These are phyloP conservation scores for Empidonax traillii DNA, from an alignment of 2,113 vertebrate genomes.

Conservation along the genomic window DNA sequence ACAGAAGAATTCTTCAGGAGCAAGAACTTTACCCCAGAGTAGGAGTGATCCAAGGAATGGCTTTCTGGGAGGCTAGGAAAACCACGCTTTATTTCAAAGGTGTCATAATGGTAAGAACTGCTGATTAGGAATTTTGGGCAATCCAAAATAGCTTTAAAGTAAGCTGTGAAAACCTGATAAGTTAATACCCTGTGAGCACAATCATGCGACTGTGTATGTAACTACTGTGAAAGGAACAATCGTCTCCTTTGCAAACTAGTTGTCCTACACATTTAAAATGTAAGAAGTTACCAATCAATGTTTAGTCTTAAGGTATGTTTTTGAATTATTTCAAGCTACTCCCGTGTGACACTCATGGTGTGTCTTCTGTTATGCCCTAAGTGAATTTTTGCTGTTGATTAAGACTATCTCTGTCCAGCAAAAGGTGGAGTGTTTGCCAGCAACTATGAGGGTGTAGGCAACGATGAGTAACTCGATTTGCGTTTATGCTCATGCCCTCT, in stretches of 20 bases:
- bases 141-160: not conserved
- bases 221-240: not conserved
- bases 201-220: not conserved
- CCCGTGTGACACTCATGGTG: not conserved
- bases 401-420: conserved; percentile 49
- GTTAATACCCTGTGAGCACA: not conserved
- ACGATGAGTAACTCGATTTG: not conserved
- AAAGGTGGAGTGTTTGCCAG: conserved; percentile 47
- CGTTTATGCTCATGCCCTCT: not conserved
- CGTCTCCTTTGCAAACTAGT: not conserved
- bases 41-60: not conserved
- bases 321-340: not conserved
- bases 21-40: not conserved
- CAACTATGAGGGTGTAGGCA: conserved; percentile 39
- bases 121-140: not conserved
- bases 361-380: conserved; percentile 30
- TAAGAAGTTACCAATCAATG: not conserved
- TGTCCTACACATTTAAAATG: not conserved
- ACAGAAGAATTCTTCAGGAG: not conserved
- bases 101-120: not conserved
- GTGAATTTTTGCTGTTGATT: conserved; percentile 64
- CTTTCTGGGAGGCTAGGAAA: not conserved
- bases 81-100: not conserved
- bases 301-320: not conserved
- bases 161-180: not conserved